phyloP scores from a whole-genome alignment of 2,113 vertebrate genomes.

The Ursus arctos region DNA sequence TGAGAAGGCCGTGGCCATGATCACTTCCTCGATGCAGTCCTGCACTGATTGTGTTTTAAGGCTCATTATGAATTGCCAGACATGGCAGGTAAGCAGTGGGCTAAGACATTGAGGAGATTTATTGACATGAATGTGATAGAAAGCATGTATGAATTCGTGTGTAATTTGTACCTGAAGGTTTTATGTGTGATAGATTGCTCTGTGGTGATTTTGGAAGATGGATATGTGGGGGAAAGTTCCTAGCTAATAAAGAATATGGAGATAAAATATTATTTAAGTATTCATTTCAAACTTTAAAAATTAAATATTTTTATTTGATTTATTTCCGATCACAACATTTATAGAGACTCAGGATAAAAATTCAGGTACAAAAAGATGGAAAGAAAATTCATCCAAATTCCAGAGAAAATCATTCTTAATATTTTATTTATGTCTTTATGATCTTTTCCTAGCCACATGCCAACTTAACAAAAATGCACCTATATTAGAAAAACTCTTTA shows the following conservation, averaged over 20 bases:
- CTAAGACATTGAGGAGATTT: conserved; percentile 51
- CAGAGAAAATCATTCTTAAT: conserved; percentile 15
- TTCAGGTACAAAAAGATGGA: conserved; percentile 52
- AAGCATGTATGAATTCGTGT: conserved; percentile 51
- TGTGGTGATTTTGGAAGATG: conserved; percentile 31
- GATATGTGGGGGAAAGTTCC: not conserved
- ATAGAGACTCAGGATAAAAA: conserved; percentile 17
- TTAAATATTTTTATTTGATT: conserved; percentile 53
- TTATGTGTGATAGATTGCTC: conserved; percentile 22
- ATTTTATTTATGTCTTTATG: conserved; percentile 12
- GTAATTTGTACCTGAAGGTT: conserved; percentile 44
- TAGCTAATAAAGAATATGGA: conserved; percentile 26
- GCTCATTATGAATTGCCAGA: not conserved
- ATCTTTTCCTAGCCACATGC: not conserved
- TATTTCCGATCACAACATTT: conserved; percentile 53
- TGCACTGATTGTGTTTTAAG: not conserved
- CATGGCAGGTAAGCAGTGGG: not conserved
- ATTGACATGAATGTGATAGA: conserved; percentile 24
- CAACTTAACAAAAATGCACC: conserved; percentile 6
- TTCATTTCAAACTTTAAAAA: conserved; percentile 48
- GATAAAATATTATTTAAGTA: not conserved
- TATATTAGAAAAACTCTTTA: conserved; percentile 3
- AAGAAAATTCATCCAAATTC: conserved; percentile 44
- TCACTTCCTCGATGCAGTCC: not conserved
- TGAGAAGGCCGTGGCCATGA: not conserved